phyloP scores from a whole-genome alignment of 2,797 vertebrate genomes.

The Epinephelus awoara region DNA sequence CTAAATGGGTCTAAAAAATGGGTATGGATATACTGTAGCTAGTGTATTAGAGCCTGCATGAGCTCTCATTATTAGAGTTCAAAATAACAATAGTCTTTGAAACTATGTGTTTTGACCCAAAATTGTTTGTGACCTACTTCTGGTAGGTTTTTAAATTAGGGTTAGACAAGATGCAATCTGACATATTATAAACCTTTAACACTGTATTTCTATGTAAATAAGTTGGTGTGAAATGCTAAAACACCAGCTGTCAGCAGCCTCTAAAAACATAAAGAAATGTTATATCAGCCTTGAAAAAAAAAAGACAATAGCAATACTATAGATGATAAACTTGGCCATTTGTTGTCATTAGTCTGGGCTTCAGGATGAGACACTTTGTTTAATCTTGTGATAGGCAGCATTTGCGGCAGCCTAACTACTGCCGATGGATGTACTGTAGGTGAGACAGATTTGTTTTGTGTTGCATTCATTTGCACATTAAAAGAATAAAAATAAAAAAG shows the following conservation, averaged over 20 bases:
- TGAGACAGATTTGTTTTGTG: constrained; percentile 39
- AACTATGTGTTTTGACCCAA: constrained; percentile 1
- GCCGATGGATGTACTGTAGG: constrained; percentile 31
- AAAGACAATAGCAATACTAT: neutral
- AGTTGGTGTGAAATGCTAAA: neutral
- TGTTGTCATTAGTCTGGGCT: neutral
- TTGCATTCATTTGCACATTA: constrained; percentile 74
- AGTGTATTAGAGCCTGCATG: neutral
- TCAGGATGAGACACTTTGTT: neutral
- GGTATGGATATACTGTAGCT: neutral
- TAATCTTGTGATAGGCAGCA: neutral
- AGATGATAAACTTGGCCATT: constrained; percentile 4
- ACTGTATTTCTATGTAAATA: neutral
- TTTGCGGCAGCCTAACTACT: neutral
- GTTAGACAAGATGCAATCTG: constrained; percentile 1
- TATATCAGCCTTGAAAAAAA: neutral
- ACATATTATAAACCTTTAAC: neutral
- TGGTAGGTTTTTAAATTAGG: neutral
- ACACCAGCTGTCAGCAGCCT: neutral
- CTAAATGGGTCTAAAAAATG: constrained; percentile 9
- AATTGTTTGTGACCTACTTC: neutral
- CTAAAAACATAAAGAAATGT: neutral
- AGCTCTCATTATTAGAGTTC: neutral
- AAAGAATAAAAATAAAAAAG: constrained; percentile 57
- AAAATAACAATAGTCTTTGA: constrained; percentile 4